Conservation (phyloP, 2,113 vertebrate species). For the Thunnus maccoyii region DNA sequence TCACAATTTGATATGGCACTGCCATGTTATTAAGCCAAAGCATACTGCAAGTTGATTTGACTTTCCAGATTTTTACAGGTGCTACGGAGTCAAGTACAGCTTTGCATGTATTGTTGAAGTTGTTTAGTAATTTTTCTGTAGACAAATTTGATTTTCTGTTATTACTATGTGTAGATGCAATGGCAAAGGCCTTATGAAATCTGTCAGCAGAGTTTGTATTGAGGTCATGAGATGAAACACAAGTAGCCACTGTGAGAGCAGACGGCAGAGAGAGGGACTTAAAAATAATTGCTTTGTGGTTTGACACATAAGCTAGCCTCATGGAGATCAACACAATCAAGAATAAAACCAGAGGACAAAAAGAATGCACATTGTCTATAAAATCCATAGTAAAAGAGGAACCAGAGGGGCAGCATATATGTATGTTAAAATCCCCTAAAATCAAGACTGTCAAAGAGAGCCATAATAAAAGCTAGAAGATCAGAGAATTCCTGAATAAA, state of each 20-base stretch:
- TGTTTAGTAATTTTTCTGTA: neutral
- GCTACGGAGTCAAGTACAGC: neutral
- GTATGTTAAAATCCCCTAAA: no score
- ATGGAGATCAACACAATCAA: neutral
- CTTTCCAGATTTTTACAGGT: no score
- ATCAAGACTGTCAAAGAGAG: no score
- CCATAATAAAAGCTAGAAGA: no score
- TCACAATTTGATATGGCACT: no score
- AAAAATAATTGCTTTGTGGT: neutral
- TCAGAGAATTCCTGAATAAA: no score
- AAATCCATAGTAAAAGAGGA: neutral
- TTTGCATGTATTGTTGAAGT: neutral
- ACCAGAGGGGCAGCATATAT: no score
- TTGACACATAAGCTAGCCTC: neutral
- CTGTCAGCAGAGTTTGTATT: neutral
- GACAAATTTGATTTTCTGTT: no score
- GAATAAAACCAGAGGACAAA: neutral
- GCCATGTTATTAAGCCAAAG: no score
- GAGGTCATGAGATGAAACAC: neutral
- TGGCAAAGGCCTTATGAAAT: neutral
- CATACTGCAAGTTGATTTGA: no score
- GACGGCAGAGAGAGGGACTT: neutral
- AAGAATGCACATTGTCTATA: neutral
- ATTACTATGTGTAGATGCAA: no score
- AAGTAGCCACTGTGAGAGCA: neutral